Percentiles rank a stretch among this genome's conserved stretches.
These are phyloP conservation scores for Chaetophractus vellerosus DNA, from an alignment of 2,797 vertebrate species.

Conservation along the genomic window DNA sequence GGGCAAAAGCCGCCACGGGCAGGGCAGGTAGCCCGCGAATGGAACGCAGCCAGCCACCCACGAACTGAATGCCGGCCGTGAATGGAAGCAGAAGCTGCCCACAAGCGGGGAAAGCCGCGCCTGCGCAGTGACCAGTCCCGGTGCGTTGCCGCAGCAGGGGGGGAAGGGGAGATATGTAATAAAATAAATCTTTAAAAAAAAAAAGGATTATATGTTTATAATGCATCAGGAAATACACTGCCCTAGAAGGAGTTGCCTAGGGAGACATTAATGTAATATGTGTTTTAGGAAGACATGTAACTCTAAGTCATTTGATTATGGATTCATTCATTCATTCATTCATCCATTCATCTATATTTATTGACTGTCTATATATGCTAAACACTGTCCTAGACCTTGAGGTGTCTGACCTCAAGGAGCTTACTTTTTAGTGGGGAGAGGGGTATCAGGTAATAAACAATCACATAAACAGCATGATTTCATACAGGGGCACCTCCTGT, in stretches of 20 bases:
- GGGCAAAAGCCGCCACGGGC: no score
- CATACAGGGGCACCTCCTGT: fast-evolving
- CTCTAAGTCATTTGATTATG: not conserved
- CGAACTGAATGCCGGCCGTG: no score
- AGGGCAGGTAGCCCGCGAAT: no score
- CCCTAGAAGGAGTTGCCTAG: not conserved
- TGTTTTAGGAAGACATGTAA: not conserved
- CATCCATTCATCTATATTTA: not conserved
- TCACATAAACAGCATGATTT: not conserved
- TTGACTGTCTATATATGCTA: not conserved
- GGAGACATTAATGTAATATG: not conserved
- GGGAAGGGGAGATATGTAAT: no score
- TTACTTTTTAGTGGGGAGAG: not conserved
- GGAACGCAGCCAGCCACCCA: no score
- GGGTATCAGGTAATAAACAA: not conserved
- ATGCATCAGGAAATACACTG: not conserved
- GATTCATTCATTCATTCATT: not conserved
- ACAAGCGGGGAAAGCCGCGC: no score
- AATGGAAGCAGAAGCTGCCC: no score
- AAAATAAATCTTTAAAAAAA: no score
- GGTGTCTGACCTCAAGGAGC: not conserved
- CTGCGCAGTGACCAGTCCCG: no score
- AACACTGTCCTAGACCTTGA: not conserved
- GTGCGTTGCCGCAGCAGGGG: no score
- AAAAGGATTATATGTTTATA: not conserved